phyloP scores from a whole-genome alignment of 2,113 vertebrate species.

The Fulica atra region DNA sequence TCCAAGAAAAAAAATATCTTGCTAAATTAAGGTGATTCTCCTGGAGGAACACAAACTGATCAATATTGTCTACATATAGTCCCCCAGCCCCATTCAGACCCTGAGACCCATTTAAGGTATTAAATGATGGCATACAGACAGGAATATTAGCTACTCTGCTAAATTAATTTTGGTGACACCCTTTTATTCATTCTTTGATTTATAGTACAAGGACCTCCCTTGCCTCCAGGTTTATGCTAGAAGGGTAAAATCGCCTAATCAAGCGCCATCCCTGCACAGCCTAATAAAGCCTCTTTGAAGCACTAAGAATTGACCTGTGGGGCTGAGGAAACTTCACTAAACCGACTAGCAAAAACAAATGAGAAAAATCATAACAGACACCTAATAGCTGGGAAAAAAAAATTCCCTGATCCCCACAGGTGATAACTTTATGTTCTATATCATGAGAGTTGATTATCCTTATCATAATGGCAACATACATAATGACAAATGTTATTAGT shows the following conservation, averaged over 20 bases:
- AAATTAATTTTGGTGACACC: neutral
- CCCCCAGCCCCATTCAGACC: neutral
- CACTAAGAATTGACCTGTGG: neutral
- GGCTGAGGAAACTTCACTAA: neutral
- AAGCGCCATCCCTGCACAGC: neutral
- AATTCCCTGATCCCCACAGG: neutral
- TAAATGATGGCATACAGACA: neutral
- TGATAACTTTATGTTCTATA: conserved; percentile 9
- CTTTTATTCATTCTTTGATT: neutral
- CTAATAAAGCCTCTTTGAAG: neutral
- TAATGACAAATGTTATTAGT: conserved; percentile 38
- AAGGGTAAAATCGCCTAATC: neutral
- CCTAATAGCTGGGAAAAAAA: neutral
- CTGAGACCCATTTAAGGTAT: neutral
- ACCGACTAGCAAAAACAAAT: neutral
- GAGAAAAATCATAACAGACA: neutral
- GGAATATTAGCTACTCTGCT: neutral
- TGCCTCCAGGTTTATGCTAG: neutral
- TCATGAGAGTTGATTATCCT: conserved; percentile 36
- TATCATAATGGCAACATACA: conserved; percentile 22
- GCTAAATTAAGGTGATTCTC: neutral
- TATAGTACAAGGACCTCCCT: neutral
- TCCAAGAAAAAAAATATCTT: neutral
- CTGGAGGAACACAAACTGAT: neutral
- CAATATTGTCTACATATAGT: neutral